A percentile compares a stretch with the other conserved stretches of the same genome.
Evolutionary conservation across 2,113 vertebrate species (phyloP).

Genomic region (Melanerpes aurifrons): DNA sequence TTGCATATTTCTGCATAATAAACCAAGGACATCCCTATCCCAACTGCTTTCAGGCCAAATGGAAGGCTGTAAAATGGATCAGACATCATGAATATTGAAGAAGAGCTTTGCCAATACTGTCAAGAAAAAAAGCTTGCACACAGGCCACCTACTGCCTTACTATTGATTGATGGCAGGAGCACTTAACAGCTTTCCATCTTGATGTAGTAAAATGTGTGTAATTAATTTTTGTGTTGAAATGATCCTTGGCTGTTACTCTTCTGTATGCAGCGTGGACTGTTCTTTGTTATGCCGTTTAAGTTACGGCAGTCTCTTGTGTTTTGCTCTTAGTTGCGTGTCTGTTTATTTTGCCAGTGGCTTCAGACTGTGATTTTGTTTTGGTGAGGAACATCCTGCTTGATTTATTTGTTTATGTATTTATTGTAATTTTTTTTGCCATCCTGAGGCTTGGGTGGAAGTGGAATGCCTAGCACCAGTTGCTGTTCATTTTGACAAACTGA

Average conservation of each 20-base stretch:
- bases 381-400: neutral
- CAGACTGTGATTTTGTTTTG: neutral
- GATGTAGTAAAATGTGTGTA: neutral
- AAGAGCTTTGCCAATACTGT: neutral
- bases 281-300: neutral
- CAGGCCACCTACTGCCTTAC: neutral
- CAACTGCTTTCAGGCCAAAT: neutral
- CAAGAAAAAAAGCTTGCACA: neutral
- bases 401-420: too few species aligned
- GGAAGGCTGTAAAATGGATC: neutral
- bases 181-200: neutral
- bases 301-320: neutral
- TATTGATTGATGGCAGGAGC: neutral
- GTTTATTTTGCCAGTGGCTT: neutral
- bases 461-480: neutral
- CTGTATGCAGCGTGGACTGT: neutral
- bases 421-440: neutral
- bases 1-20: neutral
- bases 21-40: neutral
- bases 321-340: neutral
- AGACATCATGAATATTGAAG: neutral
- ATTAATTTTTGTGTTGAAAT: neutral
- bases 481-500: neutral
- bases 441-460: rapidly evolving
- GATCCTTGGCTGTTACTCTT: neutral